phyloP scores from a whole-genome alignment of 2,797 vertebrate genomes.

The Chromobotia macracanthus region DNA sequence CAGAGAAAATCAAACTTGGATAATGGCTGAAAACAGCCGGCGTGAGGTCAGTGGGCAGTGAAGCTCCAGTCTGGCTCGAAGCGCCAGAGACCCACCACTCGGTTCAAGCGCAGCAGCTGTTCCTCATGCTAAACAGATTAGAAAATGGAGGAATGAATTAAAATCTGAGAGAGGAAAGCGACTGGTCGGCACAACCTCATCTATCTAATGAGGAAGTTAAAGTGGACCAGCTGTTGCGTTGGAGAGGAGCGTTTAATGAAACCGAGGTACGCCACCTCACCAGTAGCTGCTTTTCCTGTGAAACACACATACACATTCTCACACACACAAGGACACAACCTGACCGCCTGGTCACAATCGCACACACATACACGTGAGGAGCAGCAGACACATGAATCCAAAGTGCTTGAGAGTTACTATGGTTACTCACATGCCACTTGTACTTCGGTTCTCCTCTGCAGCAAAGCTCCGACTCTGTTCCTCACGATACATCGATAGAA shows the following conservation, averaged over 20 bases:
- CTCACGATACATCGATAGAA: slow-evolving; percentile 96
- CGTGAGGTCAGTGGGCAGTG: slow-evolving; percentile 11
- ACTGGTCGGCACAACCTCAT: slow-evolving; percentile 62
- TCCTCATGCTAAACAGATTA: slow-evolving; percentile 42
- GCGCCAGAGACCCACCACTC: slow-evolving; percentile 19
- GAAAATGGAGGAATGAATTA: slow-evolving; percentile 42
- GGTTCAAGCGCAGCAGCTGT: slow-evolving; percentile 41
- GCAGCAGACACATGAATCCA: background rate
- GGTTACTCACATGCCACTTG: slow-evolving; percentile 95
- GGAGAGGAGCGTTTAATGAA: slow-evolving; percentile 34
- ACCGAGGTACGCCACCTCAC: slow-evolving; percentile 16
- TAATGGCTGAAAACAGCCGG: background rate
- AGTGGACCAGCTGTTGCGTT: slow-evolving; percentile 71
- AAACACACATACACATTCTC: background rate
- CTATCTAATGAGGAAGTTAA: slow-evolving; percentile 71
- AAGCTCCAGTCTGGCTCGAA: slow-evolving; percentile 29
- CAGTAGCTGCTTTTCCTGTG: background rate
- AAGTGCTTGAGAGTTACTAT: background rate
- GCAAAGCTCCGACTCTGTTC: slow-evolving; percentile 92
- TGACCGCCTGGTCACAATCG: background rate
- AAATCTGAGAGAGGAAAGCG: slow-evolving; percentile 64
- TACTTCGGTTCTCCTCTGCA: slow-evolving; percentile 93
- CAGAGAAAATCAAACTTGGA: background rate
- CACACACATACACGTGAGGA: background rate
- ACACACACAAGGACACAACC: slow-evolving; percentile 15